A percentile compares a stretch with the other conserved stretches of the same genome.
Evolutionary conservation across 2,797 vertebrate genomes (phyloP).

Genomic region (Oryzias sinensis): DNA sequence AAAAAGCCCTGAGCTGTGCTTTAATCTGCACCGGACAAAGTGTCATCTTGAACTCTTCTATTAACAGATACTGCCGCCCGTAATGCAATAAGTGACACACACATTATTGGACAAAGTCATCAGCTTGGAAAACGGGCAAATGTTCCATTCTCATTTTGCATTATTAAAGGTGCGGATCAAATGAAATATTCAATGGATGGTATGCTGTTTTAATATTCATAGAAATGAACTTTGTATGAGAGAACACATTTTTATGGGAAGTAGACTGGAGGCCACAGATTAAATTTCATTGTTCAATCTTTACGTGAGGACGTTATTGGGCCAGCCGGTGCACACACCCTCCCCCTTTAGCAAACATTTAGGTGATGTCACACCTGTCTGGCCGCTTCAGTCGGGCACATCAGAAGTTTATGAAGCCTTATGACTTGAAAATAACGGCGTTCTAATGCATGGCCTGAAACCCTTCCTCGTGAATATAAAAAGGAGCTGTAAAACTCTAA

Average conservation of each 20-base stretch:
- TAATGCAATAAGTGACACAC: slow-evolving; percentile 58
- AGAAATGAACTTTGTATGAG: slow-evolving; percentile 84
- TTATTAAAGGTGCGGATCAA: slow-evolving; percentile 81
- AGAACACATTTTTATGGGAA: slow-evolving; percentile 79
- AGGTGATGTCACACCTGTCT: slow-evolving; percentile 39
- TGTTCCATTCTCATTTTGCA: slow-evolving; percentile 75
- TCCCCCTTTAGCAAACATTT: slow-evolving; percentile 67
- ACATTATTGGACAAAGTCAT: slow-evolving; percentile 60
- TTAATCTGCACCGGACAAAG: slow-evolving; percentile 24
- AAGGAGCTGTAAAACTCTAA: slow-evolving; percentile 30
- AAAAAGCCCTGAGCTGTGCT: slow-evolving; percentile 28
- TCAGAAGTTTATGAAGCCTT: slow-evolving; percentile 41
- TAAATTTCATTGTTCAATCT: slow-evolving; percentile 83
- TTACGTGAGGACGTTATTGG: slow-evolving; percentile 68
- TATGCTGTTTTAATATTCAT: slow-evolving; percentile 83
- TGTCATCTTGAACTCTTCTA: slow-evolving; percentile 49
- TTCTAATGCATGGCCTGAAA: slow-evolving; percentile 33
- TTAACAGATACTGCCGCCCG: slow-evolving; percentile 35
- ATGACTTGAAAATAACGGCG: slow-evolving; percentile 7
- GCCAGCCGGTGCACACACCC: slow-evolving; percentile 26
- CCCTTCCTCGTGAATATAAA: slow-evolving; percentile 26
- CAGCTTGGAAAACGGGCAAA: slow-evolving; percentile 64
- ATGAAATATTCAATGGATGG: slow-evolving; percentile 83
- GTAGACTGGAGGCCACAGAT: slow-evolving; percentile 76
- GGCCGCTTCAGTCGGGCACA: slow-evolving; percentile 25